A percentile compares a stretch with the other conserved stretches of the same genome.
These are phyloP conservation scores for Argyra leucocephala DNA, from an alignment of 2,888 invertebrate genomes.

Conservation along the genomic window DNA sequence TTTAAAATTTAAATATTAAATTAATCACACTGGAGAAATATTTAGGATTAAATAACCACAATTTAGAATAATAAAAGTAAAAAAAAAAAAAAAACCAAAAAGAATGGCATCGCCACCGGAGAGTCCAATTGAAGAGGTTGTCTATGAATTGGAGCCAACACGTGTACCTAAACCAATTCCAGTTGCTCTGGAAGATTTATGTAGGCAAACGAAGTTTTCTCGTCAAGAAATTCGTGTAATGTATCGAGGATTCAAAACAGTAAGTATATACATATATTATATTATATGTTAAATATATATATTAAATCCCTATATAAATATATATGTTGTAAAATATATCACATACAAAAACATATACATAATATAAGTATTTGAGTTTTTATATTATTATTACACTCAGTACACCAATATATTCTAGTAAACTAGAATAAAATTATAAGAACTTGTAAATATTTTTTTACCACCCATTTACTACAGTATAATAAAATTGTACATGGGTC, in stretches of 20 bases:
- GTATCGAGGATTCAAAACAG: conserved; percentile 88
- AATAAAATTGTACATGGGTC: too few relatives aligned
- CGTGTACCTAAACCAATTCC: conserved; percentile 70
- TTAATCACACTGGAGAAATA: not conserved
- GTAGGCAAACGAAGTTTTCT: conserved; percentile 88
- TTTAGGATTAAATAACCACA: not conserved
- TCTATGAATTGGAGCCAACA: conserved; percentile 74
- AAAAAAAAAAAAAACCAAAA: not conserved
- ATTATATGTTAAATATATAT: not conserved
- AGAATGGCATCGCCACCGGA: conserved; percentile 77
- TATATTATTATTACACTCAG: too few relatives aligned
- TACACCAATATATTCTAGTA: too few relatives aligned
- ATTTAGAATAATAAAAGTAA: not conserved
- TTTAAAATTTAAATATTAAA: too few relatives aligned
- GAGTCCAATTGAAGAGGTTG: conserved; percentile 76
- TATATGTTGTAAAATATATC: too few relatives aligned
- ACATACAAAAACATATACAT: not conserved
- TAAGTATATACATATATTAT: conserved; percentile 27
- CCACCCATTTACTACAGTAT: too few relatives aligned
- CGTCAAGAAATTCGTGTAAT: conserved; percentile 92
- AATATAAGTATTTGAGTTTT: too few relatives aligned
- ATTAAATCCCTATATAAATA: not conserved
- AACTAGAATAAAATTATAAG: too few relatives aligned
- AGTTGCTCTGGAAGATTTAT: conserved; percentile 80
- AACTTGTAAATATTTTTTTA: too few relatives aligned